These are phyloP conservation scores for Amiota communis DNA, from an alignment of 2,888 invertebrate genomes.

Conservation along the genomic window DNA sequence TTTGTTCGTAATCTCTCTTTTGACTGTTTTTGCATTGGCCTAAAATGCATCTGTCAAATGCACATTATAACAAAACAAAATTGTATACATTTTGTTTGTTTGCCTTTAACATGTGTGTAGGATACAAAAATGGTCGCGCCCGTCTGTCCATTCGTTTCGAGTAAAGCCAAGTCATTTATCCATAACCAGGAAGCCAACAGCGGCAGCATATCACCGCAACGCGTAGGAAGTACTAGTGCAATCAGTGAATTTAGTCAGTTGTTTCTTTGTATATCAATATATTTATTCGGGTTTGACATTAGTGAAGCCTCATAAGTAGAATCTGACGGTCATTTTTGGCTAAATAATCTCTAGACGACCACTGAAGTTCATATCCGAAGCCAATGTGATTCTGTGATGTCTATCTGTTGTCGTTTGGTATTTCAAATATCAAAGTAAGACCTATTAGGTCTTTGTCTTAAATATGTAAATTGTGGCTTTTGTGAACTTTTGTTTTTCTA, in stretches of 20 bases:
- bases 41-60: conserved; percentile 33
- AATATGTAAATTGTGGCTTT: too few species aligned
- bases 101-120: neutral
- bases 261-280: neutral
- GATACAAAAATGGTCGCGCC: neutral
- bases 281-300: conserved; percentile 30
- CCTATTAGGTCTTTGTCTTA: too few species aligned
- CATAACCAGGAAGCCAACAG: conserved; percentile 11
- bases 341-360: conserved; percentile 9
- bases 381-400: conserved; percentile 13
- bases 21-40: neutral
- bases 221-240: conserved; percentile 30
- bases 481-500: too few species aligned
- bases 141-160: conserved; percentile 15
- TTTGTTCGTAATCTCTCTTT: conserved; percentile 14
- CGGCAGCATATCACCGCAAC: neutral
- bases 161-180: conserved; percentile 8
- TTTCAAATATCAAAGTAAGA: too few species aligned
- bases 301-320: conserved; percentile 17
- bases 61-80: neutral
- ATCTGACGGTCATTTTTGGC: neutral
- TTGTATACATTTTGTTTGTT: neutral
- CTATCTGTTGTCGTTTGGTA: too few species aligned
- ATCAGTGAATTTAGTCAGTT: neutral
- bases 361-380: conserved; percentile 4